Conservation (phyloP, 2,888 invertebrate genomes). For the Eueremaeus valkanovi region DNA sequence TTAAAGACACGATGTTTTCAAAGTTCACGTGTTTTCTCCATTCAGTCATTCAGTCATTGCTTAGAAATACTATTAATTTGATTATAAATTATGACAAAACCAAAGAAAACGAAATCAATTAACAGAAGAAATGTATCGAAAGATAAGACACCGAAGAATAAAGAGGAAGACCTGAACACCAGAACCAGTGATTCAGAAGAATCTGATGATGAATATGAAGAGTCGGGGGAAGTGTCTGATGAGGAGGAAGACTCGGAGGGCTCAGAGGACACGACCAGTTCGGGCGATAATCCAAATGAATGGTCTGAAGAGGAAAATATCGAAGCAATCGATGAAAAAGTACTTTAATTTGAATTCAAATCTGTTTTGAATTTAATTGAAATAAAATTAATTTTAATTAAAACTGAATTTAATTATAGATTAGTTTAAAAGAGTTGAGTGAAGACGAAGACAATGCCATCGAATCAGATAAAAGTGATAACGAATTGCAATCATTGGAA, state of each 20-base stretch:
- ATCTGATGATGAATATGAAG: slow-evolving; percentile 42
- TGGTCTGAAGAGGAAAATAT: slow-evolving; percentile 6
- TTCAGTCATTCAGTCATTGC: too few species aligned
- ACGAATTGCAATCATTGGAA: slow-evolving; percentile 43
- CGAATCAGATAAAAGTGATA: slow-evolving; percentile 41
- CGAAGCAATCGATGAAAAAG: slow-evolving; percentile 28
- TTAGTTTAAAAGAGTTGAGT: slow-evolving; percentile 38
- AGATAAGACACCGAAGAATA: too few species aligned
- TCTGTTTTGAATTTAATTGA: neutral
- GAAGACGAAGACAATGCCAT: slow-evolving; percentile 48
- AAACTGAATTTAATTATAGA: neutral
- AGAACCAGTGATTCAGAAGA: slow-evolving; percentile 36
- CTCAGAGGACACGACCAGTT: slow-evolving; percentile 26
- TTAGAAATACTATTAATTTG: too few species aligned
- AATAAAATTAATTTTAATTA: too few species aligned
- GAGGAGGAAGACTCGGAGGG: slow-evolving; percentile 34
- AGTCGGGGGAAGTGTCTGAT: slow-evolving; percentile 37
- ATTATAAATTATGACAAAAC: too few species aligned
- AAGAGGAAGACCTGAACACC: too few species aligned
- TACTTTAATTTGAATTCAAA: slow-evolving; percentile 8
- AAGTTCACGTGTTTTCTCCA: too few species aligned
- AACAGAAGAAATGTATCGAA: neutral
- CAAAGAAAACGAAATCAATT: too few species aligned
- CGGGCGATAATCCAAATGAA: slow-evolving; percentile 28
- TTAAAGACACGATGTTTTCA: too few species aligned